A percentile compares a stretch with the other conserved stretches of the same genome.
Evolutionary conservation across 1,140 invertebrate species (phyloP).

Genomic region (Macrotrachela quadricornifera): DNA sequence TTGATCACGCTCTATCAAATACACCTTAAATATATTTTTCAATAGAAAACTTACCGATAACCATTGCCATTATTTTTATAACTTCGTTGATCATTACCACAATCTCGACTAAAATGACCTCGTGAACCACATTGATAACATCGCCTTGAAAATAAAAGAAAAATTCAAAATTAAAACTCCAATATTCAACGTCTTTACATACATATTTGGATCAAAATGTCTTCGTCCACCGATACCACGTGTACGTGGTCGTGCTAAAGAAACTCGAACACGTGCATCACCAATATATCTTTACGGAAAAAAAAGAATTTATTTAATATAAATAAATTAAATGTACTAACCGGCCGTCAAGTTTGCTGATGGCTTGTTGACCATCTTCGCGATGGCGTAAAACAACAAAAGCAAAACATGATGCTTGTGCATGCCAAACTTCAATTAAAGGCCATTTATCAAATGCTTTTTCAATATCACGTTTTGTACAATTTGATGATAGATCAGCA

Average conservation of each 20-base stretch:
- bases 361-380: slow-evolving; percentile 22
- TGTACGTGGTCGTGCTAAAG: slow-evolving; percentile 21
- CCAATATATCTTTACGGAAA: neutral
- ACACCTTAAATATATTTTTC: too few species aligned
- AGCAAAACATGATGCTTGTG: slow-evolving; percentile 27
- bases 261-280: slow-evolving; percentile 17
- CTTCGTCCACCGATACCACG: slow-evolving; percentile 12
- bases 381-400: slow-evolving; percentile 25
- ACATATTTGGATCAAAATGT: slow-evolving; percentile 20
- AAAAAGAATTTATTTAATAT: slow-evolving; percentile 12
- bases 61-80: too few species aligned
- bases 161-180: too few species aligned
- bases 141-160: slow-evolving; percentile 8
- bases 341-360: slow-evolving; percentile 24
- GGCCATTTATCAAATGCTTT: slow-evolving; percentile 21
- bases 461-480: slow-evolving; percentile 17
- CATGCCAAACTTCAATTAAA: slow-evolving; percentile 26
- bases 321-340: slow-evolving; percentile 21
- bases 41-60: too few species aligned
- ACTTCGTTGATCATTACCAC: too few species aligned
- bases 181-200: too few species aligned
- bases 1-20: too few species aligned
- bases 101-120: slow-evolving; percentile 18
- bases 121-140: slow-evolving; percentile 27
- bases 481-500: slow-evolving; percentile 12